These are phyloP conservation scores for Crematogaster levior DNA, from an alignment of 2,888 invertebrate genomes.

Conservation along the genomic window DNA sequence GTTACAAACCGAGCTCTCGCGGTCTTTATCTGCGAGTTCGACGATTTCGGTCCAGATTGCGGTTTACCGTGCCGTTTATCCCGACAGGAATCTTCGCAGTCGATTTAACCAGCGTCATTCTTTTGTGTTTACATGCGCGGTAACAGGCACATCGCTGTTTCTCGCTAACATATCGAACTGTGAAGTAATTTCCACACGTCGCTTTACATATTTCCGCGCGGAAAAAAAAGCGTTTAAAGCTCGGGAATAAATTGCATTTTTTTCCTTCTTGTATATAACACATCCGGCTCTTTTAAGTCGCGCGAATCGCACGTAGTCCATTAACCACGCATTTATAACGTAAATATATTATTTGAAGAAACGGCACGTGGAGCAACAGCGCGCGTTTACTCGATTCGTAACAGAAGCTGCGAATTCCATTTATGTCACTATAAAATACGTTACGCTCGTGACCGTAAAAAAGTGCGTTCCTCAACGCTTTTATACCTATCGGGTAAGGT, in stretches of 20 bases:
- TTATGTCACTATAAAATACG: conserved; percentile 30
- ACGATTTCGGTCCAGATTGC: conserved; percentile 7
- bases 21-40: background rate
- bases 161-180: background rate
- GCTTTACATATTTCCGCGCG: background rate
- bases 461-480: background rate
- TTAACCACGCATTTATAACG: background rate
- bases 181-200: background rate
- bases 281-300: background rate
- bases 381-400: background rate
- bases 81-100: background rate
- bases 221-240: background rate
- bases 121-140: background rate
- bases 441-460: conserved; percentile 21
- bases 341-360: conserved; percentile 26
- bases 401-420: background rate
- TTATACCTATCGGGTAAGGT: conserved; percentile 11
- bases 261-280: background rate
- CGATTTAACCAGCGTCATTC: background rate
- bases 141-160: background rate
- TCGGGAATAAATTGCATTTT: background rate
- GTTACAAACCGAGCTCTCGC: background rate
- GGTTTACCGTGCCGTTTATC: background rate
- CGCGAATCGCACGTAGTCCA: background rate
- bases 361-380: background rate